Conservation (phyloP, 2,113 vertebrate species). For the Triplophysa rosa region DNA sequence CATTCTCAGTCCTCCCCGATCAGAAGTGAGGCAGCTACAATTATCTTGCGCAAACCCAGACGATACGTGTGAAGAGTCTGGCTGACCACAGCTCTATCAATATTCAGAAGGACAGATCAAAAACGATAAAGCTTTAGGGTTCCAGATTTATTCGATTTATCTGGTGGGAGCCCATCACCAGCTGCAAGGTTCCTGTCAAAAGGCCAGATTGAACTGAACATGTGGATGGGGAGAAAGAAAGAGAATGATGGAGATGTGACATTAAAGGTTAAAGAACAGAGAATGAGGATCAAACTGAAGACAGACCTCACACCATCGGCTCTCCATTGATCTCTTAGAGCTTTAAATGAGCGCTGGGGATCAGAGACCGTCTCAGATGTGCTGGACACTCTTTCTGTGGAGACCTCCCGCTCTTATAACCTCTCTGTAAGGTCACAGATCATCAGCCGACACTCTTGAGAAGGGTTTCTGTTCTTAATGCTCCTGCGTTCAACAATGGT, state of each 20-base stretch:
- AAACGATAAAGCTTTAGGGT: constrained; percentile 23
- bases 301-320: not conserved
- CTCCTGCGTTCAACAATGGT: too few species aligned
- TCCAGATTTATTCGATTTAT: not conserved
- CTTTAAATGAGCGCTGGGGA: constrained; percentile 11
- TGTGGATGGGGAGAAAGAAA: not conserved
- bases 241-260: not conserved
- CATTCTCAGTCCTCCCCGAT: not conserved
- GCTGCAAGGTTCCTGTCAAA: constrained; percentile 9
- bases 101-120: constrained; percentile 8
- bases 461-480: too few species aligned
- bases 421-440: not conserved
- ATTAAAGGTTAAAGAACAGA: constrained; percentile 24
- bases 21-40: not conserved
- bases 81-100: not conserved
- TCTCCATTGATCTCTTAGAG: constrained; percentile 30
- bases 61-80: not conserved
- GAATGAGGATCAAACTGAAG: constrained; percentile 4
- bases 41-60: constrained; percentile 1
- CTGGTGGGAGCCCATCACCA: not conserved
- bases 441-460: not conserved
- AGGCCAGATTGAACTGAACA: not conserved
- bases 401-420: not conserved
- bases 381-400: not conserved
- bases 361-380: constrained; percentile 37